phyloP scores from a whole-genome alignment of 2,113 vertebrate genomes.

The Seriola aureovittata region DNA sequence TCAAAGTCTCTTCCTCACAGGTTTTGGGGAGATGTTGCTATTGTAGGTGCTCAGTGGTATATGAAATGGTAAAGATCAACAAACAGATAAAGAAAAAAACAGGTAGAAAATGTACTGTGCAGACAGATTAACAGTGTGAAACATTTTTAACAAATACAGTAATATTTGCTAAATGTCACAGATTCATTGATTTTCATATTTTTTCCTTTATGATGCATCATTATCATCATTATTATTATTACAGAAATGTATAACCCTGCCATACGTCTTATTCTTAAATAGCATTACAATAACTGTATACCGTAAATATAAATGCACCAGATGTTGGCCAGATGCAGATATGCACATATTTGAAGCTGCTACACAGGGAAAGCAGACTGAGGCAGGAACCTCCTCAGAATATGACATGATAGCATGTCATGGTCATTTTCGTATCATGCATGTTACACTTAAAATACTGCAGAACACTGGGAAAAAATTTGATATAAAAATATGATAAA shows the following conservation, averaged over 20 bases:
- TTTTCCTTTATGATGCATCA: not conserved
- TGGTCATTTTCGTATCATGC: not conserved
- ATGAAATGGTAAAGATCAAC: constrained; percentile 1
- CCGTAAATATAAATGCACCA: not conserved
- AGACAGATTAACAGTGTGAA: not conserved
- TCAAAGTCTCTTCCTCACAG: not conserved
- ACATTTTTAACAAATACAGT: not conserved
- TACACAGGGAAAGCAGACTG: not conserved
- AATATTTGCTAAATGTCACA: not conserved
- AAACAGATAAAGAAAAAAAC: not conserved
- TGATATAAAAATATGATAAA: not conserved
- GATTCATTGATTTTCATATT: not conserved
- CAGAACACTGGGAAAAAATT: not conserved
- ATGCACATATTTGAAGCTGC: not conserved
- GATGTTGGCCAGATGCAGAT: not conserved
- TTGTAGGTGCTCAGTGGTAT: constrained; percentile 10
- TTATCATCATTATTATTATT: not conserved
- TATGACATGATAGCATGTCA: not conserved
- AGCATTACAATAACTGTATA: not conserved
- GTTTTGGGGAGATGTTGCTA: not conserved
- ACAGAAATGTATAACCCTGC: not conserved
- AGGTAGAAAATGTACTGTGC: not conserved
- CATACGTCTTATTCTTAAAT: not conserved
- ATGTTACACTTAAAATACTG: not conserved
- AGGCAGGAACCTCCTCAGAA: not conserved